Conservation (phyloP, 2,113 vertebrate species). For the Chaetura pelagica region DNA sequence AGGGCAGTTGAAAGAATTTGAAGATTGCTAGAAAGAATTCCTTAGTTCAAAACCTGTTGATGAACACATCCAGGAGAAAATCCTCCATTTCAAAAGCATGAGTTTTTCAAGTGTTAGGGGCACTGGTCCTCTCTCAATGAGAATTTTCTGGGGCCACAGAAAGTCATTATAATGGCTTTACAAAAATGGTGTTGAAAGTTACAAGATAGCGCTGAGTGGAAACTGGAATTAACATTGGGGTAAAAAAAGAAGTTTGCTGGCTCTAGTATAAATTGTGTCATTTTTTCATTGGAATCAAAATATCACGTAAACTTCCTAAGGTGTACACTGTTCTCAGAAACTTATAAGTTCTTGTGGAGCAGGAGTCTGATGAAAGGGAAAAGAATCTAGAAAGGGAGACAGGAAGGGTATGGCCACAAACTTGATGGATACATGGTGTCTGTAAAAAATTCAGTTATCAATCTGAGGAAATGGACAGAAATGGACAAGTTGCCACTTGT, state of each 20-base stretch:
- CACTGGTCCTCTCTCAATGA: neutral
- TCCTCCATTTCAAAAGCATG: neutral
- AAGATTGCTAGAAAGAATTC: neutral
- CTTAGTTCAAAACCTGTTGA: neutral
- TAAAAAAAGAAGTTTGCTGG: neutral
- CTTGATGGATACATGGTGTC: accelerated
- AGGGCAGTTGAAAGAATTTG: neutral
- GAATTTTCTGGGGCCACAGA: neutral
- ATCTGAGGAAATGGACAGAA: neutral
- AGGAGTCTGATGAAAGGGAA: neutral
- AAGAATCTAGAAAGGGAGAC: neutral
- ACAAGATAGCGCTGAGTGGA: neutral
- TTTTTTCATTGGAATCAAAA: neutral
- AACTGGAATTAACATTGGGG: neutral
- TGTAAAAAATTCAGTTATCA: neutral
- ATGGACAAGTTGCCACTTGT: neutral
- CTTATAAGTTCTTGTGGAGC: neutral
- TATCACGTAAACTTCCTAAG: neutral
- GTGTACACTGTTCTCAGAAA: neutral
- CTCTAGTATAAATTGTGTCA: neutral
- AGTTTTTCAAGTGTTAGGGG: neutral
- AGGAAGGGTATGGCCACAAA: neutral
- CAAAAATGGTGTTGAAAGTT: neutral
- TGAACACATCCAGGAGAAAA: neutral
- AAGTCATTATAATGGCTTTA: neutral